phyloP scores from a whole-genome alignment of 2,113 vertebrate species.

The Bubo scandiacus region DNA sequence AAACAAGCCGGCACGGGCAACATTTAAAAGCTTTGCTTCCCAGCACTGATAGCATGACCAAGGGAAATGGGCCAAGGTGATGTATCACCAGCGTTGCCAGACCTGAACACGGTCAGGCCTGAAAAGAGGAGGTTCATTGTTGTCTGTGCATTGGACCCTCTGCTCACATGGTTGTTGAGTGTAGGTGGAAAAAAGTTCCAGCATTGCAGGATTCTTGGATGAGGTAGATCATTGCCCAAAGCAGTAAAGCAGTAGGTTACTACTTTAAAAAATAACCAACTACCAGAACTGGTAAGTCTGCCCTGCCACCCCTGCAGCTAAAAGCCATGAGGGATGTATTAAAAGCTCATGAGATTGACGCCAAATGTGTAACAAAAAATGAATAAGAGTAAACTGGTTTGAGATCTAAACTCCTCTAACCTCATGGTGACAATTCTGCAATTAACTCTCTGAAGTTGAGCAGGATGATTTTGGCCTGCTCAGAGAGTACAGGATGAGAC shows the following conservation, averaged over 20 bases:
- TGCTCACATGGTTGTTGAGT: background rate
- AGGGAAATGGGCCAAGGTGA: background rate
- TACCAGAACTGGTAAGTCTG: background rate
- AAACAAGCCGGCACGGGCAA: background rate
- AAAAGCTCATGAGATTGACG: background rate
- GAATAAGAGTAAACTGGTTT: background rate
- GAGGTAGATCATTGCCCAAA: background rate
- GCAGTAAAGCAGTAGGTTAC: background rate
- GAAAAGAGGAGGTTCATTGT: background rate
- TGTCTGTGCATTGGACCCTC: background rate
- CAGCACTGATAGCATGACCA: background rate
- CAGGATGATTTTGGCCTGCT: background rate
- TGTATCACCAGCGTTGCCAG: background rate
- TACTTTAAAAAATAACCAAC: background rate
- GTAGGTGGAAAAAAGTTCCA: background rate
- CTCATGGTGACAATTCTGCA: background rate
- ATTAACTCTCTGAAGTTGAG: background rate
- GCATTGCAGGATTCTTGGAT: background rate
- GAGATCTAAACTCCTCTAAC: background rate
- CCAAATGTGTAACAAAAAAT: background rate
- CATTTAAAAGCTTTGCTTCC: background rate
- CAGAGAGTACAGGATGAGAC: background rate
- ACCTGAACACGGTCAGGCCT: background rate
- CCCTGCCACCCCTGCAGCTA: background rate
- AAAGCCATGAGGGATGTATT: background rate